Percentiles rank a stretch among this genome's conserved stretches.
phyloP scores from a whole-genome alignment of 2,888 invertebrate genomes.

The Phortica okadai region DNA sequence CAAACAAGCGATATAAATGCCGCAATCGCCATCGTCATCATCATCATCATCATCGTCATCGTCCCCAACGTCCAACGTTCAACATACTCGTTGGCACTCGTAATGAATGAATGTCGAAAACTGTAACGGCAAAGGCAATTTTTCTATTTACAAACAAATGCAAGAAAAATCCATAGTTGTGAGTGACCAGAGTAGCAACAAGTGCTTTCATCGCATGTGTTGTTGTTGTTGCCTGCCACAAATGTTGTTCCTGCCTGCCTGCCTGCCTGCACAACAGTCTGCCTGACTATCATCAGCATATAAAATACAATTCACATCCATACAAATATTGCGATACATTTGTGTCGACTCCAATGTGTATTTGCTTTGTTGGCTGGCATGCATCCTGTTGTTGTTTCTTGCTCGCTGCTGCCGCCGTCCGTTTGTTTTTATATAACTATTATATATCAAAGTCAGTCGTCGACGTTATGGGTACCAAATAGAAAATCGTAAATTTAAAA shows the following conservation, averaged over 20 bases:
- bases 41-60: slow-evolving; percentile 44
- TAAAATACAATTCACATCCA: slow-evolving; percentile 7
- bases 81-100: slow-evolving; percentile 17
- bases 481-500: slow-evolving; percentile 1
- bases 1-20: slow-evolving; percentile 40
- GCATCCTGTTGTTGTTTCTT: slow-evolving; percentile 67
- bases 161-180: slow-evolving; percentile 11
- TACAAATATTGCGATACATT: neutral
- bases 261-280: slow-evolving; percentile 44
- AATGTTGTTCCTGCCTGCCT: slow-evolving; percentile 37
- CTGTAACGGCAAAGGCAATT: slow-evolving; percentile 70
- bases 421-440: slow-evolving; percentile 62
- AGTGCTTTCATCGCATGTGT: slow-evolving; percentile 56
- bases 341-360: neutral
- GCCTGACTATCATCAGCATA: slow-evolving; percentile 25
- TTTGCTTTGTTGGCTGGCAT: slow-evolving; percentile 27
- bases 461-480: slow-evolving; percentile 10
- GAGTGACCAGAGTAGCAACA: slow-evolving; percentile 37
- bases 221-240: slow-evolving; percentile 38
- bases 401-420: slow-evolving; percentile 45
- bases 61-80: neutral
- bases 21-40: slow-evolving; percentile 51
- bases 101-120: slow-evolving; percentile 75
- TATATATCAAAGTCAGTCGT: slow-evolving; percentile 19
- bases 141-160: slow-evolving; percentile 53